Evolutionary conservation across 2,113 vertebrate species (phyloP), one percentile per base, ranked within the genome.

Genomic region (Rhombomys opimus): DNA sequence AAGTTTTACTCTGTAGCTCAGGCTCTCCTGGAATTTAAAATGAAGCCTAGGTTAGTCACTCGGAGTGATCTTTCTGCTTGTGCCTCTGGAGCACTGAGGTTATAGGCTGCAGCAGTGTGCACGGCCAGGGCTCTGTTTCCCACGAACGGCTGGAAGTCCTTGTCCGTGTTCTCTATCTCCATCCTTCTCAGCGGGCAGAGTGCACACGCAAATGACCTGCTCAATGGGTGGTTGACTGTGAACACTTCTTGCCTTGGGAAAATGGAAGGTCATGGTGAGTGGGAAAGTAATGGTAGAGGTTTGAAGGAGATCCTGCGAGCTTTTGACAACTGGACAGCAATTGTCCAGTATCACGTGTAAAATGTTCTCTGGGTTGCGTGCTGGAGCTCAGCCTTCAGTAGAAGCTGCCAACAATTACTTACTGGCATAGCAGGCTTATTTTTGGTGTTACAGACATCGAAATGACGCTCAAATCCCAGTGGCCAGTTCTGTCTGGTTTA

Each of bases 371-470:
- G 50, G 65, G 67, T 52, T 7, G 30, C 70, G 46, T 87, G 61
- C 50, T 87, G 88, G 41, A 22, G 59, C 52, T 61, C 57, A 38
- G 7, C 38, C 81, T 85, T 85, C 81, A 63, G 0, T 18, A 30
- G n/a, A n/a, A 89, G 70, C 52, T 85, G 65, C 70, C 78, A 68
- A 91, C 77, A 81, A 50, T 95, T 54, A 9, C 82, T 91, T 84
- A 81, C 52, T 87, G 50, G 35, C 68, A 20, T 3, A 23, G 41
- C 25, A 4, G 50, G 35, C n/a, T 78, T 65, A 32, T 13, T 82
- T 82, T 77, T 93, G 30, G 94, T 63, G 38, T 76, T 25, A 20
- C 89, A 88, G 94, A 57, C 85, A 78, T 46, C n/a, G 11, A 73
- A 38, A 41, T 73, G 57, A 12, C 13, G 35, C 61, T 41, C 46